Conservation (phyloP, 2,888 invertebrate genomes). For the Andrena flavipes region DNA sequence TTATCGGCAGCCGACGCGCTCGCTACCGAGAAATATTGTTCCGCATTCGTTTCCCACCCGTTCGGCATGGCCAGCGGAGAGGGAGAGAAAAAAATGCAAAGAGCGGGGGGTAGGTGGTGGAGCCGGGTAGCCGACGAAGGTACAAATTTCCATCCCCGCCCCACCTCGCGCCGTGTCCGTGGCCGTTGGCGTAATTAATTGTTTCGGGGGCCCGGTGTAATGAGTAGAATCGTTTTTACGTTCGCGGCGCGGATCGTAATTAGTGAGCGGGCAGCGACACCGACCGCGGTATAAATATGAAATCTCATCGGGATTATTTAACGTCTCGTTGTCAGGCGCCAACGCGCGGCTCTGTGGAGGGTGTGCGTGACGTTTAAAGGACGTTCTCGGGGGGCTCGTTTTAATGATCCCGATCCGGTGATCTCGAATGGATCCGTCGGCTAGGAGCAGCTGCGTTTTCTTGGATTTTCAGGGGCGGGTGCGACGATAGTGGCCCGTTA, state of each 20-base stretch:
- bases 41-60: conserved; percentile 62
- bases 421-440: conserved; percentile 8
- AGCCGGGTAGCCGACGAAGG: background rate
- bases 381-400: background rate
- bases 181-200: conserved; percentile 46
- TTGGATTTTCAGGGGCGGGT: background rate
- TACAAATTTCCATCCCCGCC: conserved; percentile 32
- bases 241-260: conserved; percentile 35
- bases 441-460: background rate
- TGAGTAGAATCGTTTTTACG: conserved; percentile 49
- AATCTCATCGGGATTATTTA: conserved; percentile 47
- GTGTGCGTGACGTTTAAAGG: conserved; percentile 2
- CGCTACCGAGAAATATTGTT: conserved; percentile 70
- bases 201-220: conserved; percentile 39
- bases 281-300: conserved; percentile 30
- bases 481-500: conserved; percentile 1
- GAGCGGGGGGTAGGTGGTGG: background rate
- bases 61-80: conserved; percentile 39
- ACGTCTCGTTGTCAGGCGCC: conserved; percentile 12
- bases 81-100: conserved; percentile 9
- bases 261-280: conserved; percentile 14
- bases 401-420: conserved; percentile 40
- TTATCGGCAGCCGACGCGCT: conserved; percentile 73
- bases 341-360: too few relatives aligned
- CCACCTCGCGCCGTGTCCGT: background rate